Conservation (phyloP, 2,797 vertebrate genomes). For the Hoplostethus atlanticus region DNA sequence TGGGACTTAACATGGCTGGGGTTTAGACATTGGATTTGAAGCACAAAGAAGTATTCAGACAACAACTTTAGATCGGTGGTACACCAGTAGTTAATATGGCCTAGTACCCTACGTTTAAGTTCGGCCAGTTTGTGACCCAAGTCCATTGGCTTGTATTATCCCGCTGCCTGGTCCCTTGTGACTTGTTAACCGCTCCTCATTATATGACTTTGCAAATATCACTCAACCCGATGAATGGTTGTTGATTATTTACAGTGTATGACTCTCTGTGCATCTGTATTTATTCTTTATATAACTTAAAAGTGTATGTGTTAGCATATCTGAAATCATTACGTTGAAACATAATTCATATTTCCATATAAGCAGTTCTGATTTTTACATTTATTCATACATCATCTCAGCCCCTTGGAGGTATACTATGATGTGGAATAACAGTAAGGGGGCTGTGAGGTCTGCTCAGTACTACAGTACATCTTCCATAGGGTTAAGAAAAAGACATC, state of each 20-base stretch:
- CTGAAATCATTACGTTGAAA: slow-evolving; percentile 74
- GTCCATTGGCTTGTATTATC: slow-evolving; percentile 84
- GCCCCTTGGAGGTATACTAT: slow-evolving; percentile 79
- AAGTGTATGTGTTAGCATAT: slow-evolving; percentile 58
- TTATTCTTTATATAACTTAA: slow-evolving; percentile 65
- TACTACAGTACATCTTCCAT: slow-evolving; percentile 70
- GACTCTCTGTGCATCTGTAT: slow-evolving; percentile 69
- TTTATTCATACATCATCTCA: slow-evolving; percentile 69
- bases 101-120: slow-evolving; percentile 52
- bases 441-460: slow-evolving; percentile 76
- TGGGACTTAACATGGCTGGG: slow-evolving; percentile 55
- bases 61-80: slow-evolving; percentile 85
- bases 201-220: slow-evolving; percentile 87
- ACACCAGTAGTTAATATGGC: slow-evolving; percentile 33
- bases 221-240: slow-evolving; percentile 87
- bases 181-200: slow-evolving; percentile 74
- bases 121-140: slow-evolving; percentile 81
- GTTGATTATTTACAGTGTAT: slow-evolving; percentile 79
- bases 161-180: slow-evolving; percentile 82
- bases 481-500: slow-evolving; percentile 78
- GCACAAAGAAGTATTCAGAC: slow-evolving; percentile 91
- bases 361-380: slow-evolving; percentile 74
- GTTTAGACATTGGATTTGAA: slow-evolving; percentile 89
- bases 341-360: slow-evolving; percentile 75
- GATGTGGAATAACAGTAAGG: slow-evolving; percentile 72